Base-by-base conservation (phyloP, 2,888 invertebrate species). In the Phytoseiulus persimilis region DNA sequence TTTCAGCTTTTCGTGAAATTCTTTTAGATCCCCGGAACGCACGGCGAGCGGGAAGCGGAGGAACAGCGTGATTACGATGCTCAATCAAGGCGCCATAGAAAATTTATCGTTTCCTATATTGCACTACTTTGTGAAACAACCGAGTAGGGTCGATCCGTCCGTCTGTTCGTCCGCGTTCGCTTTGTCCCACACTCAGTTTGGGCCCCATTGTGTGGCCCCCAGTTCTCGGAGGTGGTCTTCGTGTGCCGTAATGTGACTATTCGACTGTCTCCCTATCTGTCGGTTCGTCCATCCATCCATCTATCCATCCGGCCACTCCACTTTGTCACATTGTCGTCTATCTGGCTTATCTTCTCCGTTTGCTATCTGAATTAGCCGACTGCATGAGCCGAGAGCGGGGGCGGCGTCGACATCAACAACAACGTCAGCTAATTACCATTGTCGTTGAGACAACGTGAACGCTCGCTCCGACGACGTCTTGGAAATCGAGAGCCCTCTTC, bases 151-250 rank as follows among this genome's bases (percentile, higher is more conserved):
- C 65, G 65, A 65, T 65, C 65, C 65, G 65, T 65, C 65, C 28
- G 65, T 65, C 46, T 46, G 46, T 46, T 46, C 14, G 6, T 46
- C 46, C 9, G 6, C 65, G 65, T 65, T 18, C 65, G 65, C 65
- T 14, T 23, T 14, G 23, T 65, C 65, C 65, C 65, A 14, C 18
- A 28, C 11, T 28, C 65, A 23, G 65, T 65, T 28, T 65, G 65
- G 65, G 65, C 65, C 65, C 65, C 65, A 65, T 65, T 65, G 65
- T 65, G 65, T 65, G 65, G 65, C 65, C 65, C 65, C 65, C 65
- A 28, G 28, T 65, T 65, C 65, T 65, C 65, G 65, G 65, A 65
- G 65, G 65, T 65, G 65, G 65, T 65, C 65, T 18, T 14, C 28
- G 28, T 3, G 28, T 65, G 65, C 65, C 65, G 65, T 65, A 18